Conservation (phyloP, 1,140 invertebrate genomes). For the Lepidurus couesii region DNA sequence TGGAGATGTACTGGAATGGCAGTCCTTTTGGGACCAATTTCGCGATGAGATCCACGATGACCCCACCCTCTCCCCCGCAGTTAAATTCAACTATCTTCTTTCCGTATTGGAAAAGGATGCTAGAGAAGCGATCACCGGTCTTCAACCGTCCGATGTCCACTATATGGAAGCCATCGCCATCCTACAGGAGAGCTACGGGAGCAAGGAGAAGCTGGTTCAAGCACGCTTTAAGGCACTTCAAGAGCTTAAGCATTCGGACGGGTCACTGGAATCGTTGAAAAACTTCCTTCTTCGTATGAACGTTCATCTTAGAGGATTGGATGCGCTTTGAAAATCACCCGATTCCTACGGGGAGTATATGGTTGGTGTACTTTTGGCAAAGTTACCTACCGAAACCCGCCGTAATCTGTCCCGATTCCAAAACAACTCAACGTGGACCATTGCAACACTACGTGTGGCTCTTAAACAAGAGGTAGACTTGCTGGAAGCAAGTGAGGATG, state of each 20-base stretch:
- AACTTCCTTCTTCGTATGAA: neutral
- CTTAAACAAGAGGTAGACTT: no score
- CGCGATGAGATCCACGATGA: no score
- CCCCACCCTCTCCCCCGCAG: no score
- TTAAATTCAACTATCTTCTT: no score
- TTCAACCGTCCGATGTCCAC: constrained; percentile 20
- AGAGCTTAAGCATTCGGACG: neutral
- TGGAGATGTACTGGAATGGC: no score
- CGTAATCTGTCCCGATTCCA: no score
- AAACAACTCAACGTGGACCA: no score
- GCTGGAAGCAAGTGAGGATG: no score
- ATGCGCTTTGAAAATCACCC: constrained; percentile 4
- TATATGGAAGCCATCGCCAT: neutral
- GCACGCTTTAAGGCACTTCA: constrained; percentile 14
- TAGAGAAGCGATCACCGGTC: neutral
- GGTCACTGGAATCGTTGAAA: neutral
- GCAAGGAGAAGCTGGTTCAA: constrained; percentile 12
- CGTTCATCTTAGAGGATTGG: neutral
- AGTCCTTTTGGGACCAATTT: no score
- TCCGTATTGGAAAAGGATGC: no score
- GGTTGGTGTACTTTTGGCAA: constrained; percentile 26
- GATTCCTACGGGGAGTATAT: constrained; percentile 24
- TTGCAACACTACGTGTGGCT: no score
- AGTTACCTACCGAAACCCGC: neutral
- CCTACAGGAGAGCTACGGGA: constrained; percentile 22